Evolutionary conservation across 2,888 invertebrate species (phyloP), one percentile per base, ranked within the genome.

Genomic region (Caenorhabditis afra): DNA sequence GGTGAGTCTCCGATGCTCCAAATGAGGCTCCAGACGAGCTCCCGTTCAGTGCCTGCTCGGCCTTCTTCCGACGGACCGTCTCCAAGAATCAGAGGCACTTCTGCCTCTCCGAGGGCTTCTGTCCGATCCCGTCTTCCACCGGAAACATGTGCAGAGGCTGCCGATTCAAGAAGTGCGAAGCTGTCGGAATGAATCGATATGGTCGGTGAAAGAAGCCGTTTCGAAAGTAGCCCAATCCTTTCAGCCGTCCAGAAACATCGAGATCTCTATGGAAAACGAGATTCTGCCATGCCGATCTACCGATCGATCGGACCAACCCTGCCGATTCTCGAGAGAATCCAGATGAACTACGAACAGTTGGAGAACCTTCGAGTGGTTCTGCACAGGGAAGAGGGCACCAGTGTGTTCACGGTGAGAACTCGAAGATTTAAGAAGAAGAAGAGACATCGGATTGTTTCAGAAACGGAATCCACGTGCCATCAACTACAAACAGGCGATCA

Each of bases 61-160:
- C 88, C 0, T 88, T 88, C 57, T 88, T 88, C 57, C 81, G 88
- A 3, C 71, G 88, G 14, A 84, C 86, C 0, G 84, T 88, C 0
- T 86, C 85, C 14, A 78, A 85, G 55, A 80, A 78, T 29, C 87
- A 88, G 29, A 61, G 37, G 7, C 88, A 88, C 67, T 50, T 61
- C 14, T 88, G 88, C 59, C 55, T 85, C 10, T 81, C 80, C 29
- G 73, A 55, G 14, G 81, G 83, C 47, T 49, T 65, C 5, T 87
- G 87, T 53, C 16, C 10, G 53, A 41, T 59, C 12, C 12, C 62
- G 79, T 67, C 77, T 83, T 87, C 81, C 23, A 64, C 81, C 47
- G 67, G 87, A 16, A 87, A 86, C 50, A 87, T 87, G 84, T 87
- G 88, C 50, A 74, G 88, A 37, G 71, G 84, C 1, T 87, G 88